Evolutionary conservation across 2,888 invertebrate genomes (phyloP).

Genomic region (Biston stratarius): DNA sequence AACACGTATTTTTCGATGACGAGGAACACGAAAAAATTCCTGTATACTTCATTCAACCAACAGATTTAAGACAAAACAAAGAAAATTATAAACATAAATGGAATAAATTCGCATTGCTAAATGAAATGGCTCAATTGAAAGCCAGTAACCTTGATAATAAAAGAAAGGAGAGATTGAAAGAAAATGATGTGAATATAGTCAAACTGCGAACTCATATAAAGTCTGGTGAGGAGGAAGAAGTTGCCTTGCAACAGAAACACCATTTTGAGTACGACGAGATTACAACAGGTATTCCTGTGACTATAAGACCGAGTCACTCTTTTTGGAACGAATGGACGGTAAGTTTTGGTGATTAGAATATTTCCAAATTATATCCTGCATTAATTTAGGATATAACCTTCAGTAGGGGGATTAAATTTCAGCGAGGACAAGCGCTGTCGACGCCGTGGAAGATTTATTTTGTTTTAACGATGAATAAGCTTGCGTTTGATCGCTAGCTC

Average conservation of each 20-base stretch:
- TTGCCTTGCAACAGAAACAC: neutral
- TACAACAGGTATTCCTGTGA: neutral
- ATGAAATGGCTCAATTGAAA: conserved; percentile 5
- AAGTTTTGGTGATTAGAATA: conserved; percentile 25
- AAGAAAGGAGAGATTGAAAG: neutral
- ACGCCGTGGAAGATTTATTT: no score
- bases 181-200: neutral
- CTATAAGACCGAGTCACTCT: conserved; percentile 41
- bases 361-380: no score
- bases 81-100: neutral
- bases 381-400: no score
- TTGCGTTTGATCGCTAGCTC: no score
- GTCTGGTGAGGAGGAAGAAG: conserved; percentile 15
- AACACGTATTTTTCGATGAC: neutral
- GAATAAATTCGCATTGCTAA: conserved; percentile 1
- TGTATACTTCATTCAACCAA: neutral
- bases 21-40: neutral
- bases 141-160: neutral
- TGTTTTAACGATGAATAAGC: no score
- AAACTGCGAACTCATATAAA: neutral
- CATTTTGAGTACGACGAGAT: neutral
- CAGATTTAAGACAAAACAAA: neutral
- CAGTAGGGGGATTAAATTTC: no score
- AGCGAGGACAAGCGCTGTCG: no score
- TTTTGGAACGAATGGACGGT: conserved; percentile 68